phyloP scores from a whole-genome alignment of 2,113 vertebrate genomes.

The Ornithorhynchus anatinus region DNA sequence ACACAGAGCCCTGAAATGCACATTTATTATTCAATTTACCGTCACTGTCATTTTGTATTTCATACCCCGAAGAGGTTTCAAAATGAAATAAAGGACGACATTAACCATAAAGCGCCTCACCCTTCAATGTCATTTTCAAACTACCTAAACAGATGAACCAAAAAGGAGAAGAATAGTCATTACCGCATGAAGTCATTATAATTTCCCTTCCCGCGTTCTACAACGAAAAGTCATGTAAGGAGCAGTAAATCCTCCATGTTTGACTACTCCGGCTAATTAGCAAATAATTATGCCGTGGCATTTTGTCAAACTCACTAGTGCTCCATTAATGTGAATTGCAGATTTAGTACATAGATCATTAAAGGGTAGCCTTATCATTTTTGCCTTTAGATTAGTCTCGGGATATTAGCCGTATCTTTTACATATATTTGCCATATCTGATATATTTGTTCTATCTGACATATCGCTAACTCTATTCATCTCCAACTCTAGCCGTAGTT shows the following conservation, averaged over 20 bases:
- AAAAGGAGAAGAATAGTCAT: constrained; percentile 25
- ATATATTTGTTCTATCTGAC: no score
- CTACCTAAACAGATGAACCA: constrained; percentile 21
- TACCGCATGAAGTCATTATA: constrained; percentile 39
- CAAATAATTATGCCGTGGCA: constrained; percentile 56
- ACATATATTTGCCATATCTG: no score
- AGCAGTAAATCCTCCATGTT: constrained; percentile 61
- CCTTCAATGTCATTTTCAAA: constrained; percentile 36
- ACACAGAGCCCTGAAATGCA: background rate
- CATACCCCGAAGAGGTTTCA: constrained; percentile 20
- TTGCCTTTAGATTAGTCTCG: constrained; percentile 27
- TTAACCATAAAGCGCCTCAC: constrained; percentile 25
- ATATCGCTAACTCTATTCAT: no score
- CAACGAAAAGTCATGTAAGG: constrained; percentile 55
- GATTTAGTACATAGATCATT: constrained; percentile 24
- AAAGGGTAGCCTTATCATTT: constrained; percentile 14
- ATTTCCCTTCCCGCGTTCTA: constrained; percentile 24
- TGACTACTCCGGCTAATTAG: constrained; percentile 61
- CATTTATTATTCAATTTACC: constrained; percentile 34
- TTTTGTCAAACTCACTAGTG: constrained; percentile 51
- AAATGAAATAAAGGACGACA: constrained; percentile 43
- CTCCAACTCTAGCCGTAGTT: no score
- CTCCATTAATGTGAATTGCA: constrained; percentile 43
- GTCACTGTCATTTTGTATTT: constrained; percentile 44
- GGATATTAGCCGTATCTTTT: constrained; percentile 8